phyloP scores from a whole-genome alignment of 2,888 invertebrate species.

The Chrysomela aeneicollis region DNA sequence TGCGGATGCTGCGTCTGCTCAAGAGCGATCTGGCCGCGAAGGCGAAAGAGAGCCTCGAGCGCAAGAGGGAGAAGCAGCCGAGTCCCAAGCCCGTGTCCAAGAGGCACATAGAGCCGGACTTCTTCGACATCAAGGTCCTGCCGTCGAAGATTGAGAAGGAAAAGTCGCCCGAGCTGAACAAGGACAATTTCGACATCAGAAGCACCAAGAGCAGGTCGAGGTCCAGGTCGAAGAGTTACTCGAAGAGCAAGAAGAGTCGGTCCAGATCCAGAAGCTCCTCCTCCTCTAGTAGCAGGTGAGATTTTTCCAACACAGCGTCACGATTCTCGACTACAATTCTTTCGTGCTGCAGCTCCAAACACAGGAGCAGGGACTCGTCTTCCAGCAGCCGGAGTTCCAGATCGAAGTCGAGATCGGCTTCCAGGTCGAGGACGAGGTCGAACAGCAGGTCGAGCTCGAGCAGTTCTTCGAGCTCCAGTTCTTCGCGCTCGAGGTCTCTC shows the following conservation, averaged over 20 bases:
- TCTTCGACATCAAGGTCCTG: conserved; percentile 57
- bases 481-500: conserved; percentile 55
- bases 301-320: too few species aligned
- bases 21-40: conserved; percentile 74
- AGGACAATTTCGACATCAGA: conserved; percentile 48
- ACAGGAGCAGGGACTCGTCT: conserved; percentile 41
- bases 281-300: conserved; percentile 60
- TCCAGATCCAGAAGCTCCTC: conserved; percentile 63
- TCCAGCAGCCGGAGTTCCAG: conserved; percentile 48
- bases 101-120: conserved; percentile 51
- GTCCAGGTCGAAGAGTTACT: conserved; percentile 50
- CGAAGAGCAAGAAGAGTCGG: conserved; percentile 46
- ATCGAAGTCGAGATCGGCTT: conserved; percentile 50
- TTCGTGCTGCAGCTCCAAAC: conserved; percentile 37
- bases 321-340: background rate
- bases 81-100: conserved; percentile 41
- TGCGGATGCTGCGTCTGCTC: conserved; percentile 71
- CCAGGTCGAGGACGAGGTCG: conserved; percentile 57
- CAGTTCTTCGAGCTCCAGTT: conserved; percentile 59
- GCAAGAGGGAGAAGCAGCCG: conserved; percentile 58
- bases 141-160: conserved; percentile 49
- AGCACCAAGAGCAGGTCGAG: conserved; percentile 46
- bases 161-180: conserved; percentile 41
- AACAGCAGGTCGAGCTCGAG: conserved; percentile 60
- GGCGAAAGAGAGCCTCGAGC: conserved; percentile 74